Evolutionary conservation across 2,888 invertebrate genomes (phyloP).

Genomic region (Thereva unica): DNA sequence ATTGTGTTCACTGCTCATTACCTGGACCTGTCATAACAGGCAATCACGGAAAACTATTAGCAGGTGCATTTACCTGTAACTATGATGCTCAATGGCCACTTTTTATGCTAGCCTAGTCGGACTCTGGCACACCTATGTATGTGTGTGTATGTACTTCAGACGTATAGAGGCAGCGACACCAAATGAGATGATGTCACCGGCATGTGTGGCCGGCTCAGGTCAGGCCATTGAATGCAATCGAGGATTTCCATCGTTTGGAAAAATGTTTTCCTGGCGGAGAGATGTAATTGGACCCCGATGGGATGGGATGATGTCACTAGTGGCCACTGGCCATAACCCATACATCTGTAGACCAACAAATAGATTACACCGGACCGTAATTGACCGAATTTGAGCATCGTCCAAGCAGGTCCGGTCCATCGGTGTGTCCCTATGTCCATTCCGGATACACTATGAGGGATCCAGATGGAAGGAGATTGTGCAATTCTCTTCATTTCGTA

Average conservation of each 20-base stretch:
- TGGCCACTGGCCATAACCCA: constrained; percentile 34
- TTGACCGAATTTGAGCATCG: constrained; percentile 35
- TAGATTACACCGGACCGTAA: constrained; percentile 32
- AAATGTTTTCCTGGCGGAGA: constrained; percentile 29
- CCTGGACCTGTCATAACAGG: constrained; percentile 19
- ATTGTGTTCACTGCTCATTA: constrained; percentile 19
- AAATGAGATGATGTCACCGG: constrained; percentile 27
- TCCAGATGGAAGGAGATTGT: constrained; percentile 32
- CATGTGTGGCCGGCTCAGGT: constrained; percentile 29
- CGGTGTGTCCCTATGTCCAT: constrained; percentile 16
- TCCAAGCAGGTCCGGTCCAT: constrained; percentile 21
- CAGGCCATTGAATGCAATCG: constrained; percentile 34
- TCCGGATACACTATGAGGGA: constrained; percentile 9
- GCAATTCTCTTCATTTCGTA: constrained; percentile 35
- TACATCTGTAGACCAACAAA: constrained; percentile 31
- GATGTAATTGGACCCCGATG: constrained; percentile 32
- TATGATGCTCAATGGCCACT: neutral
- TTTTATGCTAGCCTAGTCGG: neutral
- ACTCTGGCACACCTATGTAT: neutral
- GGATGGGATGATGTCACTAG: constrained; percentile 34
- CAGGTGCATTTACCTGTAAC: constrained; percentile 7
- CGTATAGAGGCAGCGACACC: neutral
- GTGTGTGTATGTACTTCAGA: constrained; percentile 1
- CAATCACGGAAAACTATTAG: constrained; percentile 26
- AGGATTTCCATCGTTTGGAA: constrained; percentile 33